Base-by-base conservation (phyloP, 2,113 vertebrate genomes). In the Dasyprocta punctata region DNA sequence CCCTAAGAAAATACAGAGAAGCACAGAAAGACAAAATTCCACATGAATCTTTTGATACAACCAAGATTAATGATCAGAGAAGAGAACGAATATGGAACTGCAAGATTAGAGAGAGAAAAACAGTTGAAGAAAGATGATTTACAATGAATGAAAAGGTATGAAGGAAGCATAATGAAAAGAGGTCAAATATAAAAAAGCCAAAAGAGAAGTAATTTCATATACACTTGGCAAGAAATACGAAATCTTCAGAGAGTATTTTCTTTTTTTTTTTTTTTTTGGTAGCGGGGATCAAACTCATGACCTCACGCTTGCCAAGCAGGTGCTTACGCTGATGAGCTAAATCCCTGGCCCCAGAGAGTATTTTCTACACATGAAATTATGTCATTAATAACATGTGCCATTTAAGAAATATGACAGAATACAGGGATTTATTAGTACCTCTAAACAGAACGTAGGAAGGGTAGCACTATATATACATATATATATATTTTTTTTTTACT, bases 31-130 rank as follows among this genome's bases (percentile, higher is more conserved):
- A 86, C 60, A 80, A 73, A 36, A n/a, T 71, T 95, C 87, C 86
- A 33, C 67, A 33, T 26, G 22, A 94, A 56, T 12, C 54, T 86
- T 86, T 12, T 52, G 26, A 63, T n/a, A 92, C 4, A 85, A 56
- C 52, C 49, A 88, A 41, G 69, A 85, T 71, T 28, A 85, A 41
- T 54, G 54, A 84, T 49, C 3, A 52, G 41, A 88, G 38, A 86
- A 86, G 30, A 91, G 56, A 97, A 86, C 33, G 44, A 95, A 87
- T 7, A 92, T 4, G 56, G n/a, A 90, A 89, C 33, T 60, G 9
- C 30, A 93, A 88, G 73, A 94, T n/a, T 77, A 63, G n/a, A 94
- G 78, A 88, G 11, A 92, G 41, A 69, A 95, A 91, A 86, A n/a
- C 19, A 41, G 71, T 0, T 54, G 58, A 58, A 38, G 36, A 85